phyloP scores from a whole-genome alignment of 2,888 invertebrate species.

The Tupiocoris notatus region DNA sequence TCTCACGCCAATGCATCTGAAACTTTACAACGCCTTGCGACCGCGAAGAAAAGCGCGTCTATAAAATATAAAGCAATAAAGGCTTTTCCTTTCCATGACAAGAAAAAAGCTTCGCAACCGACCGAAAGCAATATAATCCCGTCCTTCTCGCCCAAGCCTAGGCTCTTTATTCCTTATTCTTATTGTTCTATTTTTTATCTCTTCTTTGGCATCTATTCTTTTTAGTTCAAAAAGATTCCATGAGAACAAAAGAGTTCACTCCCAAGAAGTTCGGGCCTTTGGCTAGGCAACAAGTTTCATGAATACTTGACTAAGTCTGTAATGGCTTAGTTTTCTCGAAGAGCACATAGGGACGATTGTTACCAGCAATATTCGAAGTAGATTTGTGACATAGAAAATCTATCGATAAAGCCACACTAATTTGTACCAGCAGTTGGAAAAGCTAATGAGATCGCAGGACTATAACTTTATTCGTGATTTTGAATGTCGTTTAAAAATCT shows the following conservation, averaged over 20 bases:
- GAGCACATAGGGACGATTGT: too few relatives aligned
- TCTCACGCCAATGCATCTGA: background rate
- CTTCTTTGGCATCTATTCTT: too few relatives aligned
- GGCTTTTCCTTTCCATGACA: background rate
- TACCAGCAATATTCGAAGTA: too few relatives aligned
- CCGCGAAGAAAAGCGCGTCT: background rate
- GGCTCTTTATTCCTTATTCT: background rate
- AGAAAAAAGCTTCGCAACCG: background rate
- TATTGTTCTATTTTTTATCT: background rate
- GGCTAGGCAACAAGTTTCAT: background rate
- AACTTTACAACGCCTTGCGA: background rate
- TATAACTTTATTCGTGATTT: too few relatives aligned
- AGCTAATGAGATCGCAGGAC: too few relatives aligned
- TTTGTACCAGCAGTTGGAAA: too few relatives aligned
- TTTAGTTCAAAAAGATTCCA: too few relatives aligned
- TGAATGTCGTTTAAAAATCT: too few relatives aligned
- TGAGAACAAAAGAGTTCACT: background rate
- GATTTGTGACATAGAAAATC: too few relatives aligned
- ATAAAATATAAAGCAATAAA: background rate
- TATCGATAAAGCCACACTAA: too few relatives aligned
- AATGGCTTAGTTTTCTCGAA: background rate
- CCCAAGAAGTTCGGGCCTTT: background rate
- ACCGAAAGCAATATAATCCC: slow-evolving; percentile 2
- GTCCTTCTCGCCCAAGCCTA: background rate
- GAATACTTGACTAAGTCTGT: background rate